Percentiles rank a stretch among this genome's conserved stretches.
Conservation (phyloP, 2,113 vertebrate species). For the western clawed frog (Xenopus tropicalis) region DNA sequence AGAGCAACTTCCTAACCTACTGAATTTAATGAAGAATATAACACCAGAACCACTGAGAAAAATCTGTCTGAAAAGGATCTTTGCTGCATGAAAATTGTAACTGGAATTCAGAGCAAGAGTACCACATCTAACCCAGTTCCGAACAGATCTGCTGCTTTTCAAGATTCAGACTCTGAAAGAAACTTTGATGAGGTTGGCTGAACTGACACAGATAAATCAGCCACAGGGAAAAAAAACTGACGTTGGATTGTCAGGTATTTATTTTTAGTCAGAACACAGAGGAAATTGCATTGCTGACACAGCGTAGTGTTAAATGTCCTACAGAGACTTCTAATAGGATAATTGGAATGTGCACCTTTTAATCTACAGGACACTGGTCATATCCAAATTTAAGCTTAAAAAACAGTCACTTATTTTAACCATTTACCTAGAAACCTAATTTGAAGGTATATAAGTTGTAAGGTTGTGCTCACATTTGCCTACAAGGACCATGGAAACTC, state of each 20-base stretch:
- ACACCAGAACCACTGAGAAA: background rate
- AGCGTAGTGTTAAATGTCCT: background rate
- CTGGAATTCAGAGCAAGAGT: background rate
- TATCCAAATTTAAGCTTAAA: background rate
- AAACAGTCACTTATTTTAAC: too few relatives aligned
- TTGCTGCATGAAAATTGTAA: too few relatives aligned
- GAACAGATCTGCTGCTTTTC: background rate
- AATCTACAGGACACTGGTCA: background rate
- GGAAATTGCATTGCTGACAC: conserved; percentile 1
- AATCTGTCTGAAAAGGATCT: background rate
- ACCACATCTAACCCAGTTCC: background rate
- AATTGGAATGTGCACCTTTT: background rate
- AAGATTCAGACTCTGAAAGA: background rate
- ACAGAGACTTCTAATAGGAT: background rate
- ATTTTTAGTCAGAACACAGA: background rate
- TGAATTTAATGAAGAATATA: background rate
- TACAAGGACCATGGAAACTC: conserved; percentile 23
- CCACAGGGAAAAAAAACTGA: background rate
- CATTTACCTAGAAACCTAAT: too few relatives aligned
- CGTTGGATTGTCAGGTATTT: background rate
- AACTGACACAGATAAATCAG: background rate
- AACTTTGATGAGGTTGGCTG: conserved; percentile 6
- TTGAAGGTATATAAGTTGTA: too few relatives aligned
- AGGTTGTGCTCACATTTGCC: background rate
- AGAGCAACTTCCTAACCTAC: background rate